Evolutionary conservation across 1,140 invertebrate genomes (phyloP), one percentile per base, ranked within the genome.

Genomic region (Formica exsecta): DNA sequence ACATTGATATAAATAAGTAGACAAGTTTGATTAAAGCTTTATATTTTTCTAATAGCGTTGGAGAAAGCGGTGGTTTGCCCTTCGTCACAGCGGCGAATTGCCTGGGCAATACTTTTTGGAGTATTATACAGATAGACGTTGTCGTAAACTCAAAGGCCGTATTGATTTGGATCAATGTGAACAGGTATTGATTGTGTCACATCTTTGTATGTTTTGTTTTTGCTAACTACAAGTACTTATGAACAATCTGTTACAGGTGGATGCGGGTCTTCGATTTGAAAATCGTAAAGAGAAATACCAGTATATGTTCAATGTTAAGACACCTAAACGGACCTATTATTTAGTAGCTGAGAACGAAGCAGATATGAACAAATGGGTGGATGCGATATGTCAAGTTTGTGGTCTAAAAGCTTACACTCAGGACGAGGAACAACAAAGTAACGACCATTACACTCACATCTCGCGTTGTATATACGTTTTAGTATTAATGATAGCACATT

Each of bases 91-190:
- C 76, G 98, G 98, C 86, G 98, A 99, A 92, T 96, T 99, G 89
- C 98, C 98, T 73, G 98, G 98, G 75, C 98, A 99, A 95, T 99
- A 98, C 96, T 97, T 98, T 92, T 96, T 99, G 81, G 98, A 98
- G 93, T 99, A 99, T 95, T 99, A 98, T 94, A 97, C 97, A 13
- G 98, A 99, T 94, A 96, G 97, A 92, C 96, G 97, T 90, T 97
- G 98, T 92, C 96, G 97, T 89, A 98, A 98, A 93, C 95, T 98
- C 73, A 99, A 99, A 95, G 98, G 98, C 86, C 96, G 97, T 86
- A 99, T 99, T 86, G 98, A 99, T 96, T 96, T 99, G 88, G 98
- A 99, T 96, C 97, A 99, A 93, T 99, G 98, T 95, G 98, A 99
- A 95, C 98, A 99, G 96, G 98, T 98, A 95, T 65, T 62, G 77